Evolutionary conservation across 2,113 vertebrate species (phyloP), one percentile per base, ranked within the genome.

Genomic region (Euleptes europaea): DNA sequence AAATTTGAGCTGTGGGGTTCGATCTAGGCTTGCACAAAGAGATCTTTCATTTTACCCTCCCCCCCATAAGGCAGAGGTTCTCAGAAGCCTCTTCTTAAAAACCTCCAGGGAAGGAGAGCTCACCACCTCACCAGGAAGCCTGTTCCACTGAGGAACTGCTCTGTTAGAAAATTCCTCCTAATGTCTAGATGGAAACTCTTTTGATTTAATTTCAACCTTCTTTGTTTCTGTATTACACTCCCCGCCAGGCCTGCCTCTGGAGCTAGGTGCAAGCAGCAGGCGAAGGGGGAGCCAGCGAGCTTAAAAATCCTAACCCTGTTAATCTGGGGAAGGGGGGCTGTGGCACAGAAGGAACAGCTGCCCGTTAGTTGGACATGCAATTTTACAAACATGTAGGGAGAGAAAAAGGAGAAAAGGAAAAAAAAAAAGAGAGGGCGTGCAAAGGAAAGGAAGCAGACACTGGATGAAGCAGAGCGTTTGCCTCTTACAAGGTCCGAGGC

Each of bases 401-500:
- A 47, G 77, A n/a, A 5, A 23, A 60, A 69, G 38, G 70, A n/a
- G 4, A 23, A 60, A 69, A 33, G 70, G 65, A 77, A 57, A 89
- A 86, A 78, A 76, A 73, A 89, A 75, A 89, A 87, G 65, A 77
- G 51, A 17, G 70, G 23, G 76, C 38, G 44, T 38, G 76, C 76
- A 14, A 88, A 90, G 87, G 89, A 70, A 78, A 71, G 76, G 78
- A 91, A 90, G 93, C 65, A 84, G 88, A 92, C 92, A 93, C 94
- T 21, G 94, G 93, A 95, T 94, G 94, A 89, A 95, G 95, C 94
- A 78, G 90, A 96, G 94, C 96, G 28, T 92, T 89, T 95, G 98
- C 98, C 98, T 97, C 98, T 99, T 99, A 99, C 98, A 97, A 98
- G 97, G 95, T 96, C 95, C 97, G 84, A 88, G 91, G 95, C 89